A percentile compares a stretch with the other conserved stretches of the same genome.
These are phyloP conservation scores for Taenioides sp. DNA, from an alignment of 2,797 vertebrate species.

Conservation along the genomic window DNA sequence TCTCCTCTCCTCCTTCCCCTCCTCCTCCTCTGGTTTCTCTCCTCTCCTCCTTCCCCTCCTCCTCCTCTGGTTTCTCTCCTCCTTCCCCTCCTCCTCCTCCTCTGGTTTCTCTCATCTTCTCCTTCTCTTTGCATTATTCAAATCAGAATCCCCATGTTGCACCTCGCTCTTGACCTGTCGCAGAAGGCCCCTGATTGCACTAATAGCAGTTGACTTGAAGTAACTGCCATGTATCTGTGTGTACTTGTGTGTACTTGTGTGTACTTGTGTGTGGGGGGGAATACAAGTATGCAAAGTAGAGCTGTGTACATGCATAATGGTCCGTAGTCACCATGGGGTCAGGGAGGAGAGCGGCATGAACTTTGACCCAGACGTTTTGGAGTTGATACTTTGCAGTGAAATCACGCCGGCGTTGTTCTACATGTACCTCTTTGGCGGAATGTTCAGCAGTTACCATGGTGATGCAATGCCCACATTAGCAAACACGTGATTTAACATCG, in stretches of 20 bases:
- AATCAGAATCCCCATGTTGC: slow-evolving; percentile 73
- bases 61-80: no score
- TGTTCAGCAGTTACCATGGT: no score
- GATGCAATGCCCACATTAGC: no score
- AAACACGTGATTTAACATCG: no score
- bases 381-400: no score
- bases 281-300: slow-evolving; percentile 69
- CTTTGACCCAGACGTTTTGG: slow-evolving; percentile 25
- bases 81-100: slow-evolving; percentile 45
- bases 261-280: slow-evolving; percentile 47
- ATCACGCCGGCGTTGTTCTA: no score
- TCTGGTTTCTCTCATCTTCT: slow-evolving; percentile 44
- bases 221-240: slow-evolving; percentile 52
- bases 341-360: slow-evolving; percentile 59
- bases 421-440: no score
- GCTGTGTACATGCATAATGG: slow-evolving; percentile 69
- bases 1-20: no score
- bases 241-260: slow-evolving; percentile 47
- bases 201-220: slow-evolving; percentile 77
- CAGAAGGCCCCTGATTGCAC: slow-evolving; percentile 79
- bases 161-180: slow-evolving; percentile 72
- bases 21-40: no score
- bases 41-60: no score
- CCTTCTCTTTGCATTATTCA: slow-evolving; percentile 69
- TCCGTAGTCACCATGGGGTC: slow-evolving; percentile 56